Evolutionary conservation across 2,888 invertebrate genomes (phyloP), one percentile per base, ranked within the genome.

Genomic region (Carpatolechia fugitivella): DNA sequence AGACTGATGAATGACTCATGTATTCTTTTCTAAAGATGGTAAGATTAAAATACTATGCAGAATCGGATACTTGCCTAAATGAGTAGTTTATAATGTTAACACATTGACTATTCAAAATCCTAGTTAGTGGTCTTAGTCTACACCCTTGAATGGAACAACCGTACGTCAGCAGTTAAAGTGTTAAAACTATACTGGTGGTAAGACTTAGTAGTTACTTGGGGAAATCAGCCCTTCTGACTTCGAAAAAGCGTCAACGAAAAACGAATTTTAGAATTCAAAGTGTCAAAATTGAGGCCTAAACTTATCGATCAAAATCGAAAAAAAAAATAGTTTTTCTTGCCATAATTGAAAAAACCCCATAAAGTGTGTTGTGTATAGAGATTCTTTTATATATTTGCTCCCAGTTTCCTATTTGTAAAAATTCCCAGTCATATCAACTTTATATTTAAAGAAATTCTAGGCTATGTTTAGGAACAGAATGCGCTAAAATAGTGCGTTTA

Each of bases 391-490:
- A 24, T 59, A 24, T 67, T 59, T 70, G 66, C 69, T 75, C 72
- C 70, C 65, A 69, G 63, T 70, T 68, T 73, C 76, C 78, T 75
- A 65, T 69, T 59, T 80, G 78, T 80, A 79, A 72, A 82, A 79
- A 81, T 66, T 68, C 76, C 74, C 78, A 87, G 82, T 86, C 89
- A 89, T 89, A 89, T 89, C 90, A 89, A 74, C 76, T 52, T 72
- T 82, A 78, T 72, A 74, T 72, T 74, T 71, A 72, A 69, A 67
- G 69, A 71, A 69, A 64, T 59, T 54, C 63, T 81, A 86, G 82
- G 79, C 74, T 84, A 81, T 74, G 71, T 78, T 77, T 78, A 82
- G 81, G 78, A 72, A 75, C 62, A 52, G 58, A 68, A 72, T 71
- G 73, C 68, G 70, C 72, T 75, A 76, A 78, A 71, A 69, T 50